Percentiles rank a stretch among this genome's conserved stretches.
phyloP scores from a whole-genome alignment of 2,888 invertebrate species.

The Hermaeophaga mercurialis region DNA sequence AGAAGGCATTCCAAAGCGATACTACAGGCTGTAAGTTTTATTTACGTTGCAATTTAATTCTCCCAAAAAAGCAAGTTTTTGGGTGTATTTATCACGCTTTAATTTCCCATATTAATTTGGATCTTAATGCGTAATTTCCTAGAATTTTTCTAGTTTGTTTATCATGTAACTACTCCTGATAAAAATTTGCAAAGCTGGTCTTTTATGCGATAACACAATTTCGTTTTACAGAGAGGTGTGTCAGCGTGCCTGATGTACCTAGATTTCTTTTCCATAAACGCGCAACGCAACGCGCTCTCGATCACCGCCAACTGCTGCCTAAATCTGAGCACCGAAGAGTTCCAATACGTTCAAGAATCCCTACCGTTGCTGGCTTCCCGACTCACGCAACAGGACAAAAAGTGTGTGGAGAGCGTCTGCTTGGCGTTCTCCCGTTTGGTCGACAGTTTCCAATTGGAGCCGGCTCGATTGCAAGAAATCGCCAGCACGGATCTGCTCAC shows the following conservation, averaged over 20 bases:
- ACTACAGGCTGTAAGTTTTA: slow-evolving; percentile 77
- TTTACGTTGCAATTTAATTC: no score
- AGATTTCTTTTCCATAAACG: slow-evolving; percentile 98
- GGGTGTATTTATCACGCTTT: no score
- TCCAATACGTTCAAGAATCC: slow-evolving; percentile 89
- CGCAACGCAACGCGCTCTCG: slow-evolving; percentile 94
- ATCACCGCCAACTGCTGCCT: slow-evolving; percentile 98
- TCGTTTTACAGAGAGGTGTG: slow-evolving; percentile 87
- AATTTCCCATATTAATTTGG: no score
- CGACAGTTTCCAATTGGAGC: slow-evolving; percentile 94
- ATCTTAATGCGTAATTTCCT: no score
- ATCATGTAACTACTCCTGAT: no score
- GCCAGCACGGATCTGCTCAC: slow-evolving; percentile 86
- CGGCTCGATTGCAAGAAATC: slow-evolving; percentile 89
- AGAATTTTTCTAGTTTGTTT: no score
- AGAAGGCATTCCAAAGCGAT: slow-evolving; percentile 96
- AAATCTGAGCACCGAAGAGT: slow-evolving; percentile 91
- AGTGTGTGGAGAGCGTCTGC: slow-evolving; percentile 96
- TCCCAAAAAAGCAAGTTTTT: no score
- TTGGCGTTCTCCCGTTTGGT: slow-evolving; percentile 95
- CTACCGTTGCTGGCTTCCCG: slow-evolving; percentile 81
- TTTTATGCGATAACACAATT: no score
- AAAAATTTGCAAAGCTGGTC: no score
- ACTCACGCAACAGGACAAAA: slow-evolving; percentile 90
- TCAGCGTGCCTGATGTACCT: slow-evolving; percentile 94